Percentiles rank a stretch among this genome's conserved stretches.
phyloP scores from a whole-genome alignment of 2,888 invertebrate genomes.

The Keiferia lycopersicella region DNA sequence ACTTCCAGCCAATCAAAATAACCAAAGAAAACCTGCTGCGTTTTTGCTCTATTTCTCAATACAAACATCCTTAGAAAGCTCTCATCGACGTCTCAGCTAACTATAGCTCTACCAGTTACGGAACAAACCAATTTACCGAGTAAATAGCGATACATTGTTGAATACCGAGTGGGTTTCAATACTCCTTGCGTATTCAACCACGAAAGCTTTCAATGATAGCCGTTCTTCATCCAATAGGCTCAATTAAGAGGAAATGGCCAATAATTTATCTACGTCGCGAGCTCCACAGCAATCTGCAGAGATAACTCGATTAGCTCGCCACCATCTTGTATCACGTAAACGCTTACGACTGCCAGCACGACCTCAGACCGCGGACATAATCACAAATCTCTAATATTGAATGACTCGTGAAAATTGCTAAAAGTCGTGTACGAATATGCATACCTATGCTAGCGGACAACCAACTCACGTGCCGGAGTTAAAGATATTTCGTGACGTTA shows the following conservation, averaged over 20 bases:
- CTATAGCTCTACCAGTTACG: conserved; percentile 13
- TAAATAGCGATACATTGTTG: conserved; percentile 6
- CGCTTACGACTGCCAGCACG: conserved; percentile 28
- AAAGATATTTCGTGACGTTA: conserved; percentile 29
- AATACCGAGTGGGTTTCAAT: neutral
- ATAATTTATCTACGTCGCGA: conserved; percentile 48
- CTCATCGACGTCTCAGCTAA: conserved; percentile 5
- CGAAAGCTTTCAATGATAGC: conserved; percentile 26
- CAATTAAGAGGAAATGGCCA: conserved; percentile 55
- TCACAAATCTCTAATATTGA: conserved; percentile 21
- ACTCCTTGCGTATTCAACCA: conserved; percentile 18
- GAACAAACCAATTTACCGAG: conserved; percentile 6
- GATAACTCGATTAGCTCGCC: conserved; percentile 57
- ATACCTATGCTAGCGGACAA: conserved; percentile 8
- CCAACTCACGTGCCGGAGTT: conserved; percentile 6
- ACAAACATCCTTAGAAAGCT: conserved; percentile 5
- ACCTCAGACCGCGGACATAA: conserved; percentile 21
- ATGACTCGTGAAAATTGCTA: conserved; percentile 18
- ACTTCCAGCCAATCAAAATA: neutral
- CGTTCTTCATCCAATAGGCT: conserved; percentile 36
- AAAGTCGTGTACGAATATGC: conserved; percentile 21
- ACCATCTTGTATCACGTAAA: conserved; percentile 41
- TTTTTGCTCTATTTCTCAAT: conserved; percentile 8
- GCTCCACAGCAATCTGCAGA: conserved; percentile 45
- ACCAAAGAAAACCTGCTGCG: neutral